Percentiles rank a stretch among this genome's conserved stretches.
Evolutionary conservation across 2,888 invertebrate genomes (phyloP).

Genomic region (Sphecodes monilicornis): DNA sequence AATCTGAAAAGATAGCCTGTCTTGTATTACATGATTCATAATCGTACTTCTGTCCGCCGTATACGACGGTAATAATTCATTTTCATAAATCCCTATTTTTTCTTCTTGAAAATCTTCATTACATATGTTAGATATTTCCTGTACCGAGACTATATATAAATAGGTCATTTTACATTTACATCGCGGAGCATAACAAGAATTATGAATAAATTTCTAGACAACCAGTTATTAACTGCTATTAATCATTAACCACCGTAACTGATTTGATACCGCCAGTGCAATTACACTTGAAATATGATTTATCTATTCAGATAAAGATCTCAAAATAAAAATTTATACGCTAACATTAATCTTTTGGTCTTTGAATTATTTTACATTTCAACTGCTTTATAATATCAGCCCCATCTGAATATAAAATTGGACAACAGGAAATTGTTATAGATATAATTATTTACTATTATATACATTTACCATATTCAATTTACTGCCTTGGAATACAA

Average conservation of each 20-base stretch:
- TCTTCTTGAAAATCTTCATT: conserved; percentile 27
- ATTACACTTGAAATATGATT: conserved; percentile 27
- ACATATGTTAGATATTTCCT: neutral
- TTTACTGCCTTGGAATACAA: neutral
- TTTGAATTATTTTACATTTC: neutral
- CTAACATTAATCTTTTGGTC: conserved; percentile 9
- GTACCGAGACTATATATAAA: conserved; percentile 24
- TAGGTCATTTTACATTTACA: conserved; percentile 38
- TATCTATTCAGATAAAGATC: conserved; percentile 35
- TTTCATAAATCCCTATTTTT: conserved; percentile 12
- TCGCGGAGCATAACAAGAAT: conserved; percentile 16
- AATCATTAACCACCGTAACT: conserved; percentile 51
- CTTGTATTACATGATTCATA: conserved; percentile 42
- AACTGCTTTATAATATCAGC: neutral
- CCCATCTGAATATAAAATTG: neutral
- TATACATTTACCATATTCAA: neutral
- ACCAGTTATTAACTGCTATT: conserved; percentile 56
- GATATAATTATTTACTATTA: neutral
- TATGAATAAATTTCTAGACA: conserved; percentile 46
- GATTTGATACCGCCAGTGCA: conserved; percentile 24
- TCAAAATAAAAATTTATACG: conserved; percentile 13
- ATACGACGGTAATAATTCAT: conserved; percentile 32
- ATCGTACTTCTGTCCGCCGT: conserved; percentile 26
- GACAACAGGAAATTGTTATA: neutral
- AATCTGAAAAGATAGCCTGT: conserved; percentile 21